phyloP scores from a whole-genome alignment of 2,888 invertebrate species.

The Lomographa bimaculata region DNA sequence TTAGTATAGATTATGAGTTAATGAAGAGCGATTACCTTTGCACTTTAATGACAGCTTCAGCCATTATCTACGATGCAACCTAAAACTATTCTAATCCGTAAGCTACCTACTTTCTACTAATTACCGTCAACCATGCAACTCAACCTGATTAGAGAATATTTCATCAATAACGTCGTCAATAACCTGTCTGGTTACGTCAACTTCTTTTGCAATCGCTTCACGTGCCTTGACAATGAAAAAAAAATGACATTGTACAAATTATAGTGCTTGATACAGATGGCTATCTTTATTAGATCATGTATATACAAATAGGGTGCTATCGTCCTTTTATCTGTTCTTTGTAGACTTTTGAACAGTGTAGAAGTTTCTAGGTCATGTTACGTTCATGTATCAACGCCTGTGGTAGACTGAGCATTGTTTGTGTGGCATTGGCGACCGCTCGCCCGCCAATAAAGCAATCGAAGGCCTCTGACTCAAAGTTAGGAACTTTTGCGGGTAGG shows the following conservation, averaged over 20 bases:
- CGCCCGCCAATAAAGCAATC: conserved; percentile 45
- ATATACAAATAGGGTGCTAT: conserved; percentile 40
- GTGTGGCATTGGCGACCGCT: conserved; percentile 59
- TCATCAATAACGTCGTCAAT: conserved; percentile 7
- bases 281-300: conserved; percentile 60
- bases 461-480: conserved; percentile 56
- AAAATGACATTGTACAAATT: conserved; percentile 43
- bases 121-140: conserved; percentile 11
- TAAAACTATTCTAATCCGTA: background rate
- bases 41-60: too few species aligned
- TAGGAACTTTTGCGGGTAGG: conserved; percentile 39
- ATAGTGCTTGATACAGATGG: conserved; percentile 44
- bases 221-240: conserved; percentile 48
- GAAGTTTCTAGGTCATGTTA: conserved; percentile 37
- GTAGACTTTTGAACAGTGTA: conserved; percentile 20
- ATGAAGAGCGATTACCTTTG: too few species aligned
- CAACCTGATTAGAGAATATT: conserved; percentile 11
- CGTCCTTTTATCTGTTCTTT: conserved; percentile 22
- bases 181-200: conserved; percentile 12
- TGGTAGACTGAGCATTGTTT: conserved; percentile 56
- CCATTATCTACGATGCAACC: too few species aligned
- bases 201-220: conserved; percentile 16
- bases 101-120: conserved; percentile 8
- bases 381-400: conserved; percentile 47
- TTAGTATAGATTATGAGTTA: too few species aligned